Evolutionary conservation across 2,888 invertebrate species (phyloP).

Genomic region (Gasteruption jaculator): DNA sequence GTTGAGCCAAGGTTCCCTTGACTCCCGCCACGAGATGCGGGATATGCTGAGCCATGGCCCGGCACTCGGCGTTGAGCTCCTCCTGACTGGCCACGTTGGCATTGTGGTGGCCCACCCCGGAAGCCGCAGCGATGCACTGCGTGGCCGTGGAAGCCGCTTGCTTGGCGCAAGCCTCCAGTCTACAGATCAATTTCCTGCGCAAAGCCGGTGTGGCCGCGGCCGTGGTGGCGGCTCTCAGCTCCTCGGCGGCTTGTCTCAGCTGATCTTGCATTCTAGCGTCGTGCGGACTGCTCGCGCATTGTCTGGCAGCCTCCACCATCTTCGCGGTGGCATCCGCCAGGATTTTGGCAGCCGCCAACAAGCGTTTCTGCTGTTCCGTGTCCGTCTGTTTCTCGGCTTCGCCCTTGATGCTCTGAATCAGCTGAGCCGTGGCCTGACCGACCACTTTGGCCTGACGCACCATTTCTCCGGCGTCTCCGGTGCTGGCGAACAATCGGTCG

Average conservation of each 20-base stretch:
- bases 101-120: constrained; percentile 74
- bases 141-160: constrained; percentile 85
- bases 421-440: constrained; percentile 89
- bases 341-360: constrained; percentile 91
- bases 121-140: constrained; percentile 85
- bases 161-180: constrained; percentile 63
- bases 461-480: constrained; percentile 91
- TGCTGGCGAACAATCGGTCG: constrained; percentile 78
- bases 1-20: constrained; percentile 64
- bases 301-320: constrained; percentile 94
- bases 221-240: constrained; percentile 83
- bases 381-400: constrained; percentile 88
- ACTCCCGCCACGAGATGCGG: constrained; percentile 78
- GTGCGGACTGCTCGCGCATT: constrained; percentile 82
- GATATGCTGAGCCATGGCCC: constrained; percentile 70
- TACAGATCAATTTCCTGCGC: constrained; percentile 64
- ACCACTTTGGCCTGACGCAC: constrained; percentile 85
- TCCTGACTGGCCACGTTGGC: constrained; percentile 66
- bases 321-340: constrained; percentile 94
- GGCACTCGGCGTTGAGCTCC: constrained; percentile 70
- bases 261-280: constrained; percentile 80
- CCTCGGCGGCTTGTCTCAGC: constrained; percentile 85
- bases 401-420: constrained; percentile 90
- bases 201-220: constrained; percentile 79
- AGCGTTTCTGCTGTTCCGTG: constrained; percentile 81